These are phyloP conservation scores for Neotragus moschatus DNA, from an alignment of 2,113 vertebrate genomes.

Conservation along the genomic window DNA sequence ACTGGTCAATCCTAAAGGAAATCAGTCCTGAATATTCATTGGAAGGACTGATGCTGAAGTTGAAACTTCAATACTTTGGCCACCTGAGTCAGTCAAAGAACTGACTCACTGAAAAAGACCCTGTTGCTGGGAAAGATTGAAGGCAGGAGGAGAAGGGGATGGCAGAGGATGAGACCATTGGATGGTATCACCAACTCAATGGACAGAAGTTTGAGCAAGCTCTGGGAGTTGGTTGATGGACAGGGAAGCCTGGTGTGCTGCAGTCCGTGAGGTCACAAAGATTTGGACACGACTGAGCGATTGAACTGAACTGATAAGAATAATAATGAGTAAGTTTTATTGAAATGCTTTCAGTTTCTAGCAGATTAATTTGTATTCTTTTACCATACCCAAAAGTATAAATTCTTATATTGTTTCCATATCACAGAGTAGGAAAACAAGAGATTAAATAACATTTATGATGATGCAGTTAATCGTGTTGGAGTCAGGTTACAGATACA, in stretches of 20 bases:
- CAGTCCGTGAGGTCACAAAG: not conserved
- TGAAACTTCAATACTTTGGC: not conserved
- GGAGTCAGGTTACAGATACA: not conserved
- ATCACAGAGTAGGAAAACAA: not conserved
- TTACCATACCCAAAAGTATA: not conserved
- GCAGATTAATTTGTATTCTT: not conserved
- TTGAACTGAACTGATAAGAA: not conserved
- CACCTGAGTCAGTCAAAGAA: not conserved
- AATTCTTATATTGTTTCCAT: not conserved
- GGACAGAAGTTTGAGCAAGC: not conserved
- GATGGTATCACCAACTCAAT: not conserved
- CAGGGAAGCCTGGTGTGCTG: not conserved
- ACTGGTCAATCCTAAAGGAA: not conserved
- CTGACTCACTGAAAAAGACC: not conserved
- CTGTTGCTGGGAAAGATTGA: not conserved
- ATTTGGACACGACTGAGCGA: accelerated
- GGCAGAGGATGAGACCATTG: accelerated
- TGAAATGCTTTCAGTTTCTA: not conserved
- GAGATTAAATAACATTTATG: not conserved
- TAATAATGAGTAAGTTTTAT: not conserved
- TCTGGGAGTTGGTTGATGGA: not conserved
- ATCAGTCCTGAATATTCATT: not conserved
- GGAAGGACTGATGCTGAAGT: not conserved
- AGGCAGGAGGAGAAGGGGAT: not conserved
- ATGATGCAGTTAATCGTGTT: not conserved